phyloP scores from a whole-genome alignment of 2,888 invertebrate genomes.

The Hyposoter dolosus region DNA sequence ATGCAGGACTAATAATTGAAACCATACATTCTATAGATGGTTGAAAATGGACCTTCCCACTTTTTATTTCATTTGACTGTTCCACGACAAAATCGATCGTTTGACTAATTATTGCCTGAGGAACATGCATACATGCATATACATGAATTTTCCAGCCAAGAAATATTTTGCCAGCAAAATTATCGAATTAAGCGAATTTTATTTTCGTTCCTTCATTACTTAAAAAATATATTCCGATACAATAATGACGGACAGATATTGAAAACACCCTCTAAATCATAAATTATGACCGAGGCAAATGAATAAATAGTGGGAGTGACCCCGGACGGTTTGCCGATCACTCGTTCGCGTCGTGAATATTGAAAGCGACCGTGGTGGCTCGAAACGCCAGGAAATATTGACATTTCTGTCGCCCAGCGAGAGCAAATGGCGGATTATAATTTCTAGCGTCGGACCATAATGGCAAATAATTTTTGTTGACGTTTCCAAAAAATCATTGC shows the following conservation, averaged over 20 bases:
- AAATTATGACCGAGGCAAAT: not conserved
- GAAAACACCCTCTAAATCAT: not conserved
- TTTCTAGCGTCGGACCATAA: not conserved
- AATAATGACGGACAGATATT: not conserved
- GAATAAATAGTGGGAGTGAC: not conserved
- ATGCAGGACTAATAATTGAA: not conserved
- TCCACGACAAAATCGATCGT: not conserved
- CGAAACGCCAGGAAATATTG: not conserved
- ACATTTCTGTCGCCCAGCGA: not conserved
- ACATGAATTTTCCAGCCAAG: no score
- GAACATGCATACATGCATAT: no score
- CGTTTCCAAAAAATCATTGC: not conserved
- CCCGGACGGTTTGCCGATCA: not conserved
- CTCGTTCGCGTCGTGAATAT: not conserved
- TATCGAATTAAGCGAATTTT: no score
- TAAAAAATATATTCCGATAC: not conserved
- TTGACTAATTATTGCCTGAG: no score
- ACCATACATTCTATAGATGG: not conserved
- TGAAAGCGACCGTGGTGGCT: not conserved
- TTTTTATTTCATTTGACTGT: not conserved
- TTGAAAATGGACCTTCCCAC: not conserved
- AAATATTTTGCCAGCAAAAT: no score
- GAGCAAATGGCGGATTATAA: not conserved
- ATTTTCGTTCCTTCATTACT: no score
- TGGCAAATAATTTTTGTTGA: not conserved